Evolutionary conservation across 2,113 vertebrate species (phyloP), one percentile per base, ranked within the genome.

Genomic region (Butorides virescens): DNA sequence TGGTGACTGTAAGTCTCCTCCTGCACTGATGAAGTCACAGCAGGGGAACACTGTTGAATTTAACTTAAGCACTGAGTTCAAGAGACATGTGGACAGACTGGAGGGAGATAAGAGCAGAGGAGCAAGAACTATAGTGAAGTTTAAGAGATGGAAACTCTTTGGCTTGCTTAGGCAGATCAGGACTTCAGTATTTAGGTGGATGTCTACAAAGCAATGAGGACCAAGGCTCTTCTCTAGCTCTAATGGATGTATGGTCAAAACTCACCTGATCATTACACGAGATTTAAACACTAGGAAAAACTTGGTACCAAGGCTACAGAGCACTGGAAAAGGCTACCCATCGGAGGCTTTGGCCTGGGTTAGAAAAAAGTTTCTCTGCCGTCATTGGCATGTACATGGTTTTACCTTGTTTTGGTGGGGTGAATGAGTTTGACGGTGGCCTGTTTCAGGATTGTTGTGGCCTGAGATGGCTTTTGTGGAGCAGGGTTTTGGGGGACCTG

Each of bases 311-410:
- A 63, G 32, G 74, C 22, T 87, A 46, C 21, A 19, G 46, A 84
- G 26, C 47, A 42, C 47, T 68, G 29, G 26, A 34, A 87, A 92
- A 84, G 10, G 9, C 30, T 73, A 20, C 11, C 10, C 0, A 0
- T 11, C 58, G 55, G n/a, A 70, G 13, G 11, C 42, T 81, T 74
- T 20, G 52, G 18, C 50, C 39, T 42, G 75, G 77, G 59, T 37
- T 46, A 80, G 47, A 81, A 50, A 63, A 75, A 13, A 4, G 1
- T 70, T 80, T 77, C n/a, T 87, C 22, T 81, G 34, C 12, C 5
- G 0, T 42, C 32, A 21, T 10, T 21, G 7, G 20, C 0, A 0
- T 9, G 5, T 76, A 23, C 7, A 0, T n/a, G 36, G 4, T 34
- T 91, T 62, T 87, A 32, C 15, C n/a, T 86, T 67, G 10, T 73